Base-by-base conservation (phyloP, 2,797 vertebrate species). In the Meriones psammophilus region DNA sequence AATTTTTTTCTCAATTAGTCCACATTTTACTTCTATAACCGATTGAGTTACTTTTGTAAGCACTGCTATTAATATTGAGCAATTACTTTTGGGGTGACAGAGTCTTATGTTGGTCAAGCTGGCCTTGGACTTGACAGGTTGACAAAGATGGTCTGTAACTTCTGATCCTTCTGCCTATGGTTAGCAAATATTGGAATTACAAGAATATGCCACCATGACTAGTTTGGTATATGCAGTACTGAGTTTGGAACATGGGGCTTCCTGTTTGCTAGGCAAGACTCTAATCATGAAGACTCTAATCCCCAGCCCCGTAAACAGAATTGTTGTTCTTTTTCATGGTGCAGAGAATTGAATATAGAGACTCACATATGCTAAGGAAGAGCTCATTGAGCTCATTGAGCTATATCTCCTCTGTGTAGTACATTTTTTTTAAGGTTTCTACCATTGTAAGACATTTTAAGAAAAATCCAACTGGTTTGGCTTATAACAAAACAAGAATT, bases 401-500 rank as follows among this genome's bases (percentile, higher is more conserved):
- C 39, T 50, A 7, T 6, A 66, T 85, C 39, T 46, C 62, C 3
- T 17, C 39, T 3, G 14, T 33, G 3, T 71, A 69, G 56, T 56
- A 42, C 1, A 24, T 30, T 56, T 42, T 66, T 90, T 88, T 88
- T 62, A 74, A 94, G 3, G 1, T 36, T 68, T 81, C 36, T 78
- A 9, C 15, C 33, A 87, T 93, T 84, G 4, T 79, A 46, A 20
- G 3, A 26, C 92, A 28, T 91, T 54, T 0, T 42, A 86, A 96
- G 20, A 80, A 62, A 26, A 46, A 20, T 84, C 92, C 58, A 94
- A 30, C 42, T 93, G 17, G 17, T 28, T 62, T 91, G 17, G 39
- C 93, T 88, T 94, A 94, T 62, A 76, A 20, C 26, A 93, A 73
- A 87, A 73, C 30, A 78, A 97, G 14, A 88, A 76, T 5, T 6